Conservation (phyloP, 2,797 vertebrate genomes). For the Siniperca scherzeri region DNA sequence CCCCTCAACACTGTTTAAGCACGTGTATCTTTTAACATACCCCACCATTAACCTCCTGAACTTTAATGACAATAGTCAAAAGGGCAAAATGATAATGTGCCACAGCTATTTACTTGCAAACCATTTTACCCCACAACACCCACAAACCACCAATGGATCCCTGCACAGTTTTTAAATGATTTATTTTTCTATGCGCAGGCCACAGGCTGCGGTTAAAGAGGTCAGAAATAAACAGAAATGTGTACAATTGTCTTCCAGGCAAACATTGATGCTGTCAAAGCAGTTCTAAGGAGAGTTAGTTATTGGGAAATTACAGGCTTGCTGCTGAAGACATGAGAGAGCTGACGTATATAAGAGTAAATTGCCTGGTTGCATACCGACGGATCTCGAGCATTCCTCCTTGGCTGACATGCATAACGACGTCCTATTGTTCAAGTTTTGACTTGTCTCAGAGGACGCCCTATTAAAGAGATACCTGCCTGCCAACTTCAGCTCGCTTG, state of each 20-base stretch:
- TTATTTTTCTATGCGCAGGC: constrained; percentile 18
- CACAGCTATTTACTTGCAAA: constrained; percentile 44
- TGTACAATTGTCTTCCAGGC: constrained; percentile 35
- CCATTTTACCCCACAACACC: constrained; percentile 33
- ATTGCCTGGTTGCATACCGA: constrained; percentile 80
- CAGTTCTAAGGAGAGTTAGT: constrained; percentile 59
- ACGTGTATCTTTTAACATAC: constrained; percentile 32
- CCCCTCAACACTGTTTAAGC: constrained; percentile 11
- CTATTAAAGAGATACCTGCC: constrained; percentile 71
- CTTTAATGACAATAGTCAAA: constrained; percentile 59
- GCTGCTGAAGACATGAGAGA: constrained; percentile 53
- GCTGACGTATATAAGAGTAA: constrained; percentile 78
- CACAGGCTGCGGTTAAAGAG: constrained; percentile 31
- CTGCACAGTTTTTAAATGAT: constrained; percentile 26
- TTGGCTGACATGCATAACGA: constrained; percentile 78
- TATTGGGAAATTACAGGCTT: constrained; percentile 72
- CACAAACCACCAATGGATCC: constrained; percentile 13
- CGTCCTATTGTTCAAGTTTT: constrained; percentile 80
- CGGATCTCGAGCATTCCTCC: constrained; percentile 78
- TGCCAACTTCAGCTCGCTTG: constrained; percentile 67
- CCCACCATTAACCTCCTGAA: constrained; percentile 31
- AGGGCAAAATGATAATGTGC: constrained; percentile 42
- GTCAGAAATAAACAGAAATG: constrained; percentile 47
- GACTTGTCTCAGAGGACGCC: constrained; percentile 78
- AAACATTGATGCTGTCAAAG: constrained; percentile 59